Base-by-base conservation (phyloP, 2,113 vertebrate genomes). In the Deroptyus accipitrinus region DNA sequence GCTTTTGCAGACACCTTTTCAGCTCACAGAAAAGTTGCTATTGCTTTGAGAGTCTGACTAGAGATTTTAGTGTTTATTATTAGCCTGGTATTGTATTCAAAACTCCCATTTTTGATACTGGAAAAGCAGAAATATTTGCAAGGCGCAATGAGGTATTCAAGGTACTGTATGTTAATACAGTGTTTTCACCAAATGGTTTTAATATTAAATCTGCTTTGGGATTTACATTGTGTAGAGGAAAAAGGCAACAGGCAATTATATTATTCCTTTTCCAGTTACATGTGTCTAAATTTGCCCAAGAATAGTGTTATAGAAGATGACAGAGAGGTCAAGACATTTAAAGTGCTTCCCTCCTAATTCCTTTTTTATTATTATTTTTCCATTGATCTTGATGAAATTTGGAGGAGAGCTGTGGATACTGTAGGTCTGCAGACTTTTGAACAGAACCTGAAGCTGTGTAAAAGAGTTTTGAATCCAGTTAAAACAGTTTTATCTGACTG, bases 381-480 rank as follows among this genome's bases (percentile, higher is more conserved):
- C 87, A 91, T 83, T 95, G 87, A 96, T 90, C 83, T 76, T 94
- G 84, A 69, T 89, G 90, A 94, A 95, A 90, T 97, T 96, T 95
- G 79, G 73, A 92, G 63, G 67, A 80, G 12, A 94, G 61, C 28
- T 85, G 68, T 79, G 88, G 68, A 63, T 90, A 69, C 70, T 84
- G 41, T 63, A 94, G 70, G 57, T 82, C 91, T 94, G 49, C 83
- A 94, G 92, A 83, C 75, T 83, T 96, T 77, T 96, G 74, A 95
- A 96, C 69, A 96, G 86, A 97, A 96, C 69, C 62, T 94, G 90
- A 91, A 94, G 59, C 82, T 96, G 39, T 77, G 76, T 95, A 79
- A 97, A 96, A 97, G 78, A 90, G 39, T 83, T 97, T 95, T 96
- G 96, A 96, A 96, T 97, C 33, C 87, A 96, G 74, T 93, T 97